A percentile compares a stretch with the other conserved stretches of the same genome.
phyloP scores from a whole-genome alignment of 2,113 vertebrate species.

The Solenodon paradoxus region DNA sequence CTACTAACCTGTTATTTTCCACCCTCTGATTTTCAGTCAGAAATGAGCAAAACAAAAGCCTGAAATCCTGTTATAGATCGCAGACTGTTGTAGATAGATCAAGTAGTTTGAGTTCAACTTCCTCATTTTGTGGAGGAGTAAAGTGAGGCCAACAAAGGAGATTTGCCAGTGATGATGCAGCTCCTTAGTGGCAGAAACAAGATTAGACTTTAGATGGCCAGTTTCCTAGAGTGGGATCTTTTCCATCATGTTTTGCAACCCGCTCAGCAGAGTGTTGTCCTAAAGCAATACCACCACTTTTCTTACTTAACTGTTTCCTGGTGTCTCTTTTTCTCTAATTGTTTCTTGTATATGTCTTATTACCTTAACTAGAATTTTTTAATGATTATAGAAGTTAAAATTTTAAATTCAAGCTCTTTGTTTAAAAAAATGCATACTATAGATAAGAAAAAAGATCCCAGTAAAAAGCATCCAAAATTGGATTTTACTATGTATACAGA shows the following conservation, averaged over 20 bases:
- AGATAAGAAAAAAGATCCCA: not conserved
- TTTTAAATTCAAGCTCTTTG: not conserved
- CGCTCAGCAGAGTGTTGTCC: not conserved
- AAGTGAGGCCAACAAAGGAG: conserved; percentile 7
- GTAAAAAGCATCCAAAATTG: not conserved
- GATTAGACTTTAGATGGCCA: not conserved
- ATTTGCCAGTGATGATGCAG: conserved; percentile 26
- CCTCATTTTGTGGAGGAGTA: conserved; percentile 30
- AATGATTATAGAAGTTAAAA: conserved; percentile 40
- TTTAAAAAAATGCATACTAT: not conserved
- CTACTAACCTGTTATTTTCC: conserved; percentile 25
- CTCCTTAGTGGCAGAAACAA: not conserved
- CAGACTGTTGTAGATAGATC: conserved; percentile 11
- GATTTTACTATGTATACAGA: not conserved
- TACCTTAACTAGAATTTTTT: conserved; percentile 6
- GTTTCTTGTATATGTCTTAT: not conserved
- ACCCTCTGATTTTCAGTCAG: conserved; percentile 32
- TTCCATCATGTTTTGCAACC: not conserved
- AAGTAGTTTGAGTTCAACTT: conserved; percentile 18
- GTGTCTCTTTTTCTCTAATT: conserved; percentile 10
- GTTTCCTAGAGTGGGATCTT: not conserved
- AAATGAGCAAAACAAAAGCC: conserved; percentile 31
- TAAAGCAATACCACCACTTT: not conserved
- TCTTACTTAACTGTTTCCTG: not conserved
- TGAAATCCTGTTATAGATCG: not conserved